Percentiles rank a stretch among this genome's conserved stretches.
Evolutionary conservation across 1,140 invertebrate species (phyloP).

Genomic region (Bombus sibiricus): DNA sequence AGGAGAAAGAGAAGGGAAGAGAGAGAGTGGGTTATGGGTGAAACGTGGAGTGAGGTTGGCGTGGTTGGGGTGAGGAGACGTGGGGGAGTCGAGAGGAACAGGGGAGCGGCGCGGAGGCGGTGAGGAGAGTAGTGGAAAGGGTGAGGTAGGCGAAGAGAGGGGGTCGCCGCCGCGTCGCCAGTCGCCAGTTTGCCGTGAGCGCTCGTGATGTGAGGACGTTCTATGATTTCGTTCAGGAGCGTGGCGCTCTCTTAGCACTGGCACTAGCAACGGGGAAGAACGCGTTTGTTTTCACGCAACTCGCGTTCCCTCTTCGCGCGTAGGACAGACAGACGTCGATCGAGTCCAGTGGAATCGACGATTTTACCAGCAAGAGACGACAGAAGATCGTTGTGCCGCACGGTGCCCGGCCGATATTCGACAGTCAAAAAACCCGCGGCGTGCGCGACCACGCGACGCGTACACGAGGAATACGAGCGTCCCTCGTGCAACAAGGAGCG

Average conservation of each 20-base stretch:
- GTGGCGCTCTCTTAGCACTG: slow-evolving; percentile 38
- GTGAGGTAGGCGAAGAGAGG: slow-evolving; percentile 67
- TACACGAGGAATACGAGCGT: slow-evolving; percentile 14
- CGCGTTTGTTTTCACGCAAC: slow-evolving; percentile 2
- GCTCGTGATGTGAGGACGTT: slow-evolving; percentile 78
- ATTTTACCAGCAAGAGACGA: neutral
- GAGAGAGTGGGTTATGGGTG: slow-evolving; percentile 60
- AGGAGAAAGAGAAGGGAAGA: slow-evolving; percentile 51
- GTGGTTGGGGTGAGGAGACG: slow-evolving; percentile 57
- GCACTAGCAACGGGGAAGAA: slow-evolving; percentile 9
- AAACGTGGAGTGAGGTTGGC: slow-evolving; percentile 60
- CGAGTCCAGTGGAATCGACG: neutral
- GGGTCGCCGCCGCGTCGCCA: slow-evolving; percentile 79
- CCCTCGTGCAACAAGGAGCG: neutral
- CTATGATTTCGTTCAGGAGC: slow-evolving; percentile 59
- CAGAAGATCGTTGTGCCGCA: neutral
- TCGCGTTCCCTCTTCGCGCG: neutral
- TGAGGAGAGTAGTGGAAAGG: slow-evolving; percentile 74
- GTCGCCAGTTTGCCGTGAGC: slow-evolving; percentile 81
- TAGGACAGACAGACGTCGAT: neutral
- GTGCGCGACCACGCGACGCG: slow-evolving; percentile 40
- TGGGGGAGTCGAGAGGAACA: slow-evolving; percentile 42
- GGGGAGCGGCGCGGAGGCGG: slow-evolving; percentile 64
- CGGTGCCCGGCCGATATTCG: neutral
- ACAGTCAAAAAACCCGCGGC: neutral